Base-by-base conservation (phyloP, 2,888 invertebrate genomes). In the Callimorpha dominula region DNA sequence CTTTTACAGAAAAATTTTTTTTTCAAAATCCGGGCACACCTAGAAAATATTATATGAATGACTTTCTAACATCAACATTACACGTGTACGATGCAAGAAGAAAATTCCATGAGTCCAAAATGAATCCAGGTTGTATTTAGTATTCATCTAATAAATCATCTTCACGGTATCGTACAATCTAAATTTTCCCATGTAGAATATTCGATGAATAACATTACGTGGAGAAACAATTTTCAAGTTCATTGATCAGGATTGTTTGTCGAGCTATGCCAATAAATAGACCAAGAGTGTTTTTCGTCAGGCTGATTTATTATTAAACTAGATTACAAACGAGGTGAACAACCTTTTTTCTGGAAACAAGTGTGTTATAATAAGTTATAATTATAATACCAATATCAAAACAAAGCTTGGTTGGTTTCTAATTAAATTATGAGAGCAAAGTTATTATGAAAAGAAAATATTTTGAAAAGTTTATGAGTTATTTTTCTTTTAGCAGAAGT, bases 171-270 rank as follows among this genome's bases (percentile, higher is more conserved):
- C 63, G 71, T 64, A 40, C 42, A 54, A 43, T 9, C 31, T 6
- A 60, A 60, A 67, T 20, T 67, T 54, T 46, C 43, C 31, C 60
- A 64, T 17, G 60, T 71, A 60, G 40, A 15, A 64, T 42, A 73
- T 73, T 31, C 75, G 77, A 78, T 76, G 74, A 74, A 83, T 77
- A 80, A 69, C 73, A 73, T 81, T 79, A 79, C 72, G 72, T 65
- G 64, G 62, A 71, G 74, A 74, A 78, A 78, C 80, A 78, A 80
- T 82, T 83, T 78, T 78, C 80, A 82, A 80, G 84, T 81, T 84
- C 85, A 84, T 77, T 83, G 85, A 76, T 79, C 86, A 81, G 65
- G 70, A 80, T 81, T 79, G 78, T 81, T 81, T 63, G 66, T 64
- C 60, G 65, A 54, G 60, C 20, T 49, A 60, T 40, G 20, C 63